Percentiles rank a stretch among this genome's conserved stretches.
These are phyloP conservation scores for Margaritifera margaritifera DNA, from an alignment of 2,888 invertebrate genomes.

Conservation along the genomic window DNA sequence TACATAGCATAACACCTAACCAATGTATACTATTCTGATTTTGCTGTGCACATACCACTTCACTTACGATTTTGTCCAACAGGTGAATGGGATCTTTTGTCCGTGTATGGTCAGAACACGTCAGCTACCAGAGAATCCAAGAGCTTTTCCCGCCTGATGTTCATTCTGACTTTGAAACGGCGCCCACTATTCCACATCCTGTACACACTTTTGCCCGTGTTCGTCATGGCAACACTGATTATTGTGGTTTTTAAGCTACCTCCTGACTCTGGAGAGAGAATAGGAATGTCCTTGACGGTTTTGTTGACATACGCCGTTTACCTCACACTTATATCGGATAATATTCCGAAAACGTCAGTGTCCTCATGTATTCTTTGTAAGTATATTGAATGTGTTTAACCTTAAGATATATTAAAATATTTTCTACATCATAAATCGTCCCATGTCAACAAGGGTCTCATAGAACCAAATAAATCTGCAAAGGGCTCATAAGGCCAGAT, in stretches of 20 bases:
- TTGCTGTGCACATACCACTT: too few species aligned
- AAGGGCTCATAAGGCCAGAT: too few species aligned
- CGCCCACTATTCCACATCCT: conserved; percentile 33
- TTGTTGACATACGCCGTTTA: conserved; percentile 39
- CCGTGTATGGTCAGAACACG: too few species aligned
- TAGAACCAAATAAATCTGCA: too few species aligned
- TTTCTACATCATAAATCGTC: too few species aligned
- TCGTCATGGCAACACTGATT: conserved; percentile 35
- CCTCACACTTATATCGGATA: conserved; percentile 33
- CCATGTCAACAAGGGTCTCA: too few species aligned
- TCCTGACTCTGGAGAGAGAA: conserved; percentile 35
- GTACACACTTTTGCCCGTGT: conserved; percentile 38
- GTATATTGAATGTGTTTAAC: conserved; percentile 6
- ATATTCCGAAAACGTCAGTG: conserved; percentile 39
- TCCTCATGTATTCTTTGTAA: conserved; percentile 37
- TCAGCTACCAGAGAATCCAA: too few species aligned
- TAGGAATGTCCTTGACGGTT: conserved; percentile 32
- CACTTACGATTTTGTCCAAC: too few species aligned
- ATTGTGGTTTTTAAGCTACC: conserved; percentile 35
- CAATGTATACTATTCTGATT: too few species aligned
- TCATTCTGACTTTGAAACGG: conserved; percentile 24
- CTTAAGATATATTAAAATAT: too few species aligned
- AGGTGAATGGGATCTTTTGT: too few species aligned
- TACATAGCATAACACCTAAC: too few species aligned
- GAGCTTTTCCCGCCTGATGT: conserved; percentile 26